Percentiles rank a stretch among this genome's conserved stretches.
Evolutionary conservation across 2,888 invertebrate species (phyloP).

Genomic region (Caenorhabditis japonica): DNA sequence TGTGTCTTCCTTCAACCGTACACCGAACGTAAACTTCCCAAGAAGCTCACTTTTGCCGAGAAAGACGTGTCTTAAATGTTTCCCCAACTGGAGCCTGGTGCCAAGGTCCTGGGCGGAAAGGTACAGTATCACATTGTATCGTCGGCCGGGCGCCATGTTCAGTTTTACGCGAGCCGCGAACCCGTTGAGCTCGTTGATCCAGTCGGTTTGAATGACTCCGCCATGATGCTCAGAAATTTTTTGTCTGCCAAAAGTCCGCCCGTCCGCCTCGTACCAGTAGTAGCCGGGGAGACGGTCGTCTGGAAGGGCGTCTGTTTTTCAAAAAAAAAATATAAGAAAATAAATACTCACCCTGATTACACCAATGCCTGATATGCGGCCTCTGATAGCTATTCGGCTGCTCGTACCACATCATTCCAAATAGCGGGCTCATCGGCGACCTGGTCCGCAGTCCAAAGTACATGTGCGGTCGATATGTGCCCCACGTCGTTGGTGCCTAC

Average conservation of each 20-base stretch:
- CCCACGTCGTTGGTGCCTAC: constrained; percentile 82
- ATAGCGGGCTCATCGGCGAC: constrained; percentile 88
- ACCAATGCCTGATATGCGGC: constrained; percentile 84
- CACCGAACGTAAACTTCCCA: constrained; percentile 17
- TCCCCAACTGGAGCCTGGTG: constrained; percentile 27
- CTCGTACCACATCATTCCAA: constrained; percentile 86
- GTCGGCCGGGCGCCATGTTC: constrained; percentile 28
- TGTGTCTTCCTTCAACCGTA: constrained; percentile 20
- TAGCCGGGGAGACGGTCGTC: constrained; percentile 86
- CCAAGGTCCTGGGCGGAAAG: constrained; percentile 35
- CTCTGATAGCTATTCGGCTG: constrained; percentile 77
- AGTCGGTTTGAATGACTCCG: constrained; percentile 48
- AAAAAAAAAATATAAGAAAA: too few relatives aligned
- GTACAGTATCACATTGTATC: constrained; percentile 60
- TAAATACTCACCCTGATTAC: constrained; percentile 83
- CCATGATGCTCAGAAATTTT: constrained; percentile 71
- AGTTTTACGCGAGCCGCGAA: constrained; percentile 46
- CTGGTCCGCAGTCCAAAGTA: constrained; percentile 93
- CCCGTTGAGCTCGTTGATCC: constrained; percentile 54
- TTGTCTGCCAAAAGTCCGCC: constrained; percentile 90
- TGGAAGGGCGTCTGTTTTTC: constrained; percentile 9
- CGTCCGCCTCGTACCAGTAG: constrained; percentile 94
- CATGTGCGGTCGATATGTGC: constrained; percentile 88
- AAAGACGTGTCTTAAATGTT: constrained; percentile 27
- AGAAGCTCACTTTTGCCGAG: constrained; percentile 19